Base-by-base conservation (phyloP, 2,797 vertebrate genomes). In the Chlorospingus semifuscus region DNA sequence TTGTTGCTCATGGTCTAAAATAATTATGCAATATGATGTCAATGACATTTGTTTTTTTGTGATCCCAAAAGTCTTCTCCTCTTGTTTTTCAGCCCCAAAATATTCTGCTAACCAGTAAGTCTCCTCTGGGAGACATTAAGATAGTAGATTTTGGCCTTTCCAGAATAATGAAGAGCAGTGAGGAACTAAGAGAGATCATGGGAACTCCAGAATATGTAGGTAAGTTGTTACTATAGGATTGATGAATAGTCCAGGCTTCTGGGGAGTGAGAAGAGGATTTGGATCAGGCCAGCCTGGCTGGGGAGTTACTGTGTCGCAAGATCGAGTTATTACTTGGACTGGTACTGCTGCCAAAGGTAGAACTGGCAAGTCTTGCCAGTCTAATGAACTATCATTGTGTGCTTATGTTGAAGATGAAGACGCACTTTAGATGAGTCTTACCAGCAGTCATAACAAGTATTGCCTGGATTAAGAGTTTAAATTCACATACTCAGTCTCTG, bases 101-200 rank as follows among this genome's bases (percentile, higher is more conserved):
- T 95, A 98, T 99, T 97, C 98, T 99, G 13, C 97, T 99, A 95
- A 99, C 98, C 77, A 98, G 98, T 89, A 98, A 97, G 52, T 96
- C 97, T 87, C 98, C 99, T 64, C 91, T 99, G 92, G 99, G 99
- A n/a, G 98, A 99, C 79, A 98, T 99, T 63, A 99, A 99, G 97
- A 98, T 99, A 30, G 99, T 99, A 76, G 99, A 99, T 92, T 99
- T 99, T 84, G 99, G 99, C 57, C 98, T 99, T 92, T 99, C 99
- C 82, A 98, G 99, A 97, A 98, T 98, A 97, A 96, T 99, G 96
- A 98, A 98, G 98, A 98, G 96, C 95, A 98, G 97, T 36, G 98
- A 99, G 92, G 99, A 99, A 71, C 97, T 99, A 69, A 92, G 99
- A 94, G 99, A 99, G 97, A 99, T 99, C 29, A 99, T 99, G 99